Conservation (phyloP, 2,888 invertebrate genomes). For the Coleophora deauratella region DNA sequence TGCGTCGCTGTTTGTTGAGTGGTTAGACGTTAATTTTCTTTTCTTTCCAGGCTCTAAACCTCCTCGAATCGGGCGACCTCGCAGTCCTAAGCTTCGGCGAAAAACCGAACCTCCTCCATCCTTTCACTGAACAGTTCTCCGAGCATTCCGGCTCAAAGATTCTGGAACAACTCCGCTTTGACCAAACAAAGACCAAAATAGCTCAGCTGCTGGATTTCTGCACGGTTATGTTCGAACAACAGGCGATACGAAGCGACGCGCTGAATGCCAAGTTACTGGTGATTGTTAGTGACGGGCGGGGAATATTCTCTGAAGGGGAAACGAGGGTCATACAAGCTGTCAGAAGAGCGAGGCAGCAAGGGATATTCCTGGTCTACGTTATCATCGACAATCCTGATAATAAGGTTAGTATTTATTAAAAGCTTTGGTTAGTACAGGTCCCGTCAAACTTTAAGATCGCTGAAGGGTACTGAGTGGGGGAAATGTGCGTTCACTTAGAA, state of each 20-base stretch:
- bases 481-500: too few relatives aligned
- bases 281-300: slow-evolving; percentile 95
- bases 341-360: slow-evolving; percentile 83
- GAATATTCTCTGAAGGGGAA: slow-evolving; percentile 91
- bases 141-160: slow-evolving; percentile 89
- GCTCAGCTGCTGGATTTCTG: slow-evolving; percentile 87
- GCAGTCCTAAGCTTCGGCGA: slow-evolving; percentile 95
- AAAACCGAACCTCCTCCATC: slow-evolving; percentile 87
- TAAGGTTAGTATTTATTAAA: slow-evolving; percentile 73
- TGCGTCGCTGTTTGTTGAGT: too few relatives aligned
- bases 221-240: slow-evolving; percentile 73
- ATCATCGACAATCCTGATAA: slow-evolving; percentile 95
- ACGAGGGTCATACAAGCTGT: slow-evolving; percentile 84
- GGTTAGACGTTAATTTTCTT: too few relatives aligned
- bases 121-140: slow-evolving; percentile 88
- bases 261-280: slow-evolving; percentile 89
- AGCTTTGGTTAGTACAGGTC: too few relatives aligned
- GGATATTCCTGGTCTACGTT: slow-evolving; percentile 95
- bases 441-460: too few relatives aligned
- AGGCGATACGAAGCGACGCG: slow-evolving; percentile 63
- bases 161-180: slow-evolving; percentile 87
- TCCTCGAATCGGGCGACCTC: slow-evolving; percentile 95
- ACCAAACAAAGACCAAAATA: slow-evolving; percentile 91
- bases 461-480: too few relatives aligned
- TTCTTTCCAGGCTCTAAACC: slow-evolving; percentile 81